Evolutionary conservation across 2,797 vertebrate genomes (phyloP), one percentile per base, ranked within the genome.

Genomic region (Sebastes diploproa): DNA sequence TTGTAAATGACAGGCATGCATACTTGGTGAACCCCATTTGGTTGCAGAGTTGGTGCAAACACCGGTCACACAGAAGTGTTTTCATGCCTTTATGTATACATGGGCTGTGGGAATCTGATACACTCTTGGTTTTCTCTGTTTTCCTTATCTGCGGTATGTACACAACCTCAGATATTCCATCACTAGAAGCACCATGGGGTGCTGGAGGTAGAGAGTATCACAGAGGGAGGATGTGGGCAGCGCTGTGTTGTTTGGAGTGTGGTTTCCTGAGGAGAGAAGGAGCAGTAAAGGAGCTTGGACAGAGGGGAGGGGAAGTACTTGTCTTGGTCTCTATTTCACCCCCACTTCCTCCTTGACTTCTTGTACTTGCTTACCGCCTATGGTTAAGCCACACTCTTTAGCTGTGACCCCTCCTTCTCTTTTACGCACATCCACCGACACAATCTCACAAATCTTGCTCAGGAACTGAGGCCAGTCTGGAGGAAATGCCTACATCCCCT

Each of bases 401-500:
- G 64, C 63, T n/a, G 9, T 42, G 58, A 75, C 63, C 60, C 52
- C 75, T 84, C 85, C 77, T 80, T 34, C 81, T 82, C 64, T 32
- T 81, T 78, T 69, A 85, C 69, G 50, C 68, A 82, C 78, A 83
- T 86, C 77, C 86, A 83, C 83, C 38, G 13, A 54, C 65, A 63
- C 81, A 91, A 85, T 86, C 90, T 86, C 74, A 56, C 70, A 81
- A 70, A 92, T 91, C 77, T 89, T 12, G 16, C 73, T 82, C 91
- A 90, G 92, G 89, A 94, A 91, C 88, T 83, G 61, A 86, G 85
- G 75, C 71, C 78, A 82, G 89, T 85, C 83, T 81, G 74, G 75
- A 93, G 93, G 92, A 94, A 94, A 94, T 89, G 83, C 83, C 85
- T 75, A 80, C 88, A 79, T 91, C 91, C 92, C 63, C 84, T 88